Base-by-base conservation (phyloP, 2,797 vertebrate species). In the Lates japonicus region DNA sequence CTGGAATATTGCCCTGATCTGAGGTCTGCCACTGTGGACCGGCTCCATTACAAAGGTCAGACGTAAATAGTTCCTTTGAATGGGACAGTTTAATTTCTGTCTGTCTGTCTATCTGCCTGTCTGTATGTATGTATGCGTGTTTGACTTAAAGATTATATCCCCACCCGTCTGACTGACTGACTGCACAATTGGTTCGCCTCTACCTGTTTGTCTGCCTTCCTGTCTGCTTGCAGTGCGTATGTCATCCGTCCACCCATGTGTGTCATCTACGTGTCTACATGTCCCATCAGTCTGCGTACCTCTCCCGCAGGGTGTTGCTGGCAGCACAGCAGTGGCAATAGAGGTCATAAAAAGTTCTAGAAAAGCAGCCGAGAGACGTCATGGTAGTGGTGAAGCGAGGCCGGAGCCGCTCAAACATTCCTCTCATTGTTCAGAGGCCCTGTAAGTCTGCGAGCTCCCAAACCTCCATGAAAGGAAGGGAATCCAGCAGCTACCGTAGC, bases 401-500 rank as follows among this genome's bases (percentile, higher is more conserved):
- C 87, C 78, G 57, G 87, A 91, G 90, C 88, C 81, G 89, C 90
- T 93, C 85, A 80, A 86, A 95, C 94, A 95, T 96, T 96, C 94
- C 94, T 94, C 91, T 95, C 94, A 95, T 95, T 96, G 95, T 96
- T 95, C 94, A 92, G 89, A 81, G 93, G 90, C 89, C 92, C 91
- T 86, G 93, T 93, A 94, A 95, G 93, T 93, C 93, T 85, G 81
- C 41, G 42, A 83, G 91, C 88, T 91, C 86, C 80, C 84, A 93
- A 93, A 93, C 92, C 92, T 93, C 93, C 93, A 94, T 94, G 93
- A 94, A 94, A 93, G 94, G 93, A 94, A 94, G 92, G 88, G 94
- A 95, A 94, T 94, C 92, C 87, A 88, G 85, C 86, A 33, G 80
- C 90, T 87, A 90, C 91, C 89, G 87, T 88, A 87, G 87, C 88